A percentile compares a stretch with the other conserved stretches of the same genome.
These are phyloP conservation scores for Drosophila melanosoma DNA, from an alignment of 2,888 invertebrate genomes.

Conservation along the genomic window DNA sequence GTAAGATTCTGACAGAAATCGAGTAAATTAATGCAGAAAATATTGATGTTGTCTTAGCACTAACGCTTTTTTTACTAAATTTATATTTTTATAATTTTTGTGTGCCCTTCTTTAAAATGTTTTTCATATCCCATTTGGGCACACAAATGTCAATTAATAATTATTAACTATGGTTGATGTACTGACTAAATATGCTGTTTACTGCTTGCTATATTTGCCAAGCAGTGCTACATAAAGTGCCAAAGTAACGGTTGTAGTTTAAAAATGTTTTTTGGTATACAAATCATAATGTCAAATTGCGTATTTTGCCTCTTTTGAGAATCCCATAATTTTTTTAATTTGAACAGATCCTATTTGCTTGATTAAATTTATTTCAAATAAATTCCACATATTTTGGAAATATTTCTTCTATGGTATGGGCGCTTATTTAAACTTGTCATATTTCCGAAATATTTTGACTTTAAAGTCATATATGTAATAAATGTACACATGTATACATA, in stretches of 20 bases:
- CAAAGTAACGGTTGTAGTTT: background rate
- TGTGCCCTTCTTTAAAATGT: background rate
- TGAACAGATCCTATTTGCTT: constrained; percentile 8
- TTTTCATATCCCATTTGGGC: background rate
- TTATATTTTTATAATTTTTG: background rate
- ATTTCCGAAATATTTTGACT: constrained; percentile 28
- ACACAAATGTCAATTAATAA: background rate
- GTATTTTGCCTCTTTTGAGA: background rate
- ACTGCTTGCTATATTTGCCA: background rate
- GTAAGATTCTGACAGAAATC: background rate
- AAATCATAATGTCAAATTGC: background rate
- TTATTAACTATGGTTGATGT: background rate
- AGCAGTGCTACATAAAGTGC: background rate
- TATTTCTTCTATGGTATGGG: constrained; percentile 16
- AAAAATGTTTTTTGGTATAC: background rate
- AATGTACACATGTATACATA: constrained; percentile 33
- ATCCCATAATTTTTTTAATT: background rate
- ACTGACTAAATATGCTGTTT: background rate
- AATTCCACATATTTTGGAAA: constrained; percentile 55
- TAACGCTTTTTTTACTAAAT: background rate
- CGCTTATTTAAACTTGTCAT: constrained; percentile 16
- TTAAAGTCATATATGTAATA: constrained; percentile 37
- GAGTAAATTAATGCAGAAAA: background rate
- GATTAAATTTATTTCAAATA: constrained; percentile 60
- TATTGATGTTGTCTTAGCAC: background rate